Conservation (phyloP, 2,113 vertebrate genomes). For the Rhea americana region DNA sequence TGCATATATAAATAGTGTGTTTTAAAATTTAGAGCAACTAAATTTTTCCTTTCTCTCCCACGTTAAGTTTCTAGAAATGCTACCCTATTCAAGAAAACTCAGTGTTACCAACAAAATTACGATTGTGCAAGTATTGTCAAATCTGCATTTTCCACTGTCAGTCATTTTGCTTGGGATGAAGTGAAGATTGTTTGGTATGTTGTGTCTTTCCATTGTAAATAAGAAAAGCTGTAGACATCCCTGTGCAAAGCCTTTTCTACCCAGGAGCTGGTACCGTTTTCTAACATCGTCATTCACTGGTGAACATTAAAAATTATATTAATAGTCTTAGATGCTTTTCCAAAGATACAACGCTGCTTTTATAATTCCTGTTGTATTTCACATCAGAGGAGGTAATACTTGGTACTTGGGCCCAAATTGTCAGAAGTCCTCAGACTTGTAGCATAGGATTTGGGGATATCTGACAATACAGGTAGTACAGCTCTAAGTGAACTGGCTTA, state of each 20-base stretch:
- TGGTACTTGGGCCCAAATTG: neutral
- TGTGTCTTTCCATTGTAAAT: neutral
- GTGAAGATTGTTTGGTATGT: neutral
- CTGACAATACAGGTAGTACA: neutral
- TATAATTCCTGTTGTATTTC: neutral
- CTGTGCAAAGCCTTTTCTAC: neutral
- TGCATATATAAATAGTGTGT: neutral
- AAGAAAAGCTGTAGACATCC: neutral
- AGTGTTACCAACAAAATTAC: neutral
- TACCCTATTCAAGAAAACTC: neutral
- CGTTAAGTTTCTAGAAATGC: neutral
- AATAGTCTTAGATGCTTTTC: neutral
- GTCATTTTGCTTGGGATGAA: neutral
- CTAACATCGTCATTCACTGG: neutral
- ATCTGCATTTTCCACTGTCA: neutral
- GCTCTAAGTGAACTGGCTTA: neutral
- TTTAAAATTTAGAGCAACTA: neutral
- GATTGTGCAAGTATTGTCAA: neutral
- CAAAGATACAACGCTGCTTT: neutral
- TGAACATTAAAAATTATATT: neutral
- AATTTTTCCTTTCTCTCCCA: neutral
- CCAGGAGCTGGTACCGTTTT: neutral
- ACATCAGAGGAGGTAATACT: neutral
- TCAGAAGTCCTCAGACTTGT: neutral
- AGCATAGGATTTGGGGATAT: neutral